A percentile compares a stretch with the other conserved stretches of the same genome.
These are phyloP conservation scores for Spea hammondii DNA, from an alignment of 2,797 vertebrate species.

Conservation along the genomic window DNA sequence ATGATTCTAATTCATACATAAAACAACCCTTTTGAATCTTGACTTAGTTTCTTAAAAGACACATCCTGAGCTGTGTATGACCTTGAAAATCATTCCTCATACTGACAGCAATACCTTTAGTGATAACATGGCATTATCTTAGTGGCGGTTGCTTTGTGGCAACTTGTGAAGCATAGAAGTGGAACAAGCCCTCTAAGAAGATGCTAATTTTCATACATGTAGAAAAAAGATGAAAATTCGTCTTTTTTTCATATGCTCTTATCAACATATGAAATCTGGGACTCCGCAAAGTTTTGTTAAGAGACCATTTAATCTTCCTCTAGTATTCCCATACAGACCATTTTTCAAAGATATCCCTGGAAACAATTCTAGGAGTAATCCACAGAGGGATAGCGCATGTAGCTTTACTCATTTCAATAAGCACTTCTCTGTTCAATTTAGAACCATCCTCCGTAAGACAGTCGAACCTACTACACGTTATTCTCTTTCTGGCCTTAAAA, in stretches of 20 bases:
- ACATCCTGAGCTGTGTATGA: conserved; percentile 10
- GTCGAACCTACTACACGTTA: too few species aligned
- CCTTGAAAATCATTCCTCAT: conserved; percentile 29
- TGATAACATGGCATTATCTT: conserved; percentile 20
- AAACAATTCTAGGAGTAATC: not conserved
- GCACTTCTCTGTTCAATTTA: not conserved
- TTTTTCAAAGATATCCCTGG: conserved; percentile 24
- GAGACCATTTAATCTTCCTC: conserved; percentile 8
- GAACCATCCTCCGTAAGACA: not conserved
- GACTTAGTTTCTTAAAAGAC: conserved; percentile 2
- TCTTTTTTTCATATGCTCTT: not conserved
- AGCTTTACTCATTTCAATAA: not conserved
- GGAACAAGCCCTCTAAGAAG: conserved; percentile 32
- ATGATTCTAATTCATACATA: conserved; percentile 16
- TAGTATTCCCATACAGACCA: conserved; percentile 16
- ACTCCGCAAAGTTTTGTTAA: conserved; percentile 23
- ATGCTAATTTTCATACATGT: conserved; percentile 22
- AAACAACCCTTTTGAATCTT: conserved; percentile 14
- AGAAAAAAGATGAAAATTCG: conserved; percentile 24
- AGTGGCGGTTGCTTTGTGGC: conserved; percentile 11
- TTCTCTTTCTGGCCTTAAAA: not conserved
- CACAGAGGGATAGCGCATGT: not conserved
- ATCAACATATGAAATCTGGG: not conserved
- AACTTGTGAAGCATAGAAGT: conserved; percentile 26
- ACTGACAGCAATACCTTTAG: conserved; percentile 28